These are phyloP conservation scores for Lepus townsendii DNA, from an alignment of 2,797 vertebrate genomes.

Conservation along the genomic window DNA sequence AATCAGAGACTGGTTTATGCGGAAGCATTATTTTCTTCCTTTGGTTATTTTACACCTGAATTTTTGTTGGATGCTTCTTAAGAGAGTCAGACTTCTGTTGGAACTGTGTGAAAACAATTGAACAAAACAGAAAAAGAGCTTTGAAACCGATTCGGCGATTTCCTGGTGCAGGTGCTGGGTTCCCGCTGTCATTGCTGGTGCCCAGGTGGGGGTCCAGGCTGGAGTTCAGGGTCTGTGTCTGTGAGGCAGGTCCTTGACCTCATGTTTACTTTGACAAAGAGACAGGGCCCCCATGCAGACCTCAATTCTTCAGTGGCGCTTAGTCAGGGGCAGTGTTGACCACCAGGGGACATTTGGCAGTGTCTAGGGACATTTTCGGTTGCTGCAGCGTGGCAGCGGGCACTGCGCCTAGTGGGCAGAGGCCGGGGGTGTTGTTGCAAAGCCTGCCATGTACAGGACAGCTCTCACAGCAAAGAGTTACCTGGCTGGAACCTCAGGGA, in stretches of 20 bases:
- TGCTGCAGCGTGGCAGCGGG: too few relatives aligned
- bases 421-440: background rate
- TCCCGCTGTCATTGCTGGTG: too few relatives aligned
- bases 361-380: background rate
- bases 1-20: background rate
- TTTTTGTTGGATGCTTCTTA: background rate
- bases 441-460: fast-evolving
- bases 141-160: background rate
- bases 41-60: background rate
- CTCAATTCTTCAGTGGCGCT: background rate
- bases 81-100: too few relatives aligned
- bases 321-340: too few relatives aligned
- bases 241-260: background rate
- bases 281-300: background rate
- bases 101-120: background rate
- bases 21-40: background rate
- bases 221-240: background rate
- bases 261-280: background rate
- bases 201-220: too few relatives aligned
- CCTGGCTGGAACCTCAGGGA: background rate
- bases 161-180: too few relatives aligned
- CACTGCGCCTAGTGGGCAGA: background rate
- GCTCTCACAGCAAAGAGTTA: background rate
- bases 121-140: background rate
- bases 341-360: background rate